Evolutionary conservation across 2,113 vertebrate genomes (phyloP), one percentile per base, ranked within the genome.

Genomic region (Terrapene triunguis): DNA sequence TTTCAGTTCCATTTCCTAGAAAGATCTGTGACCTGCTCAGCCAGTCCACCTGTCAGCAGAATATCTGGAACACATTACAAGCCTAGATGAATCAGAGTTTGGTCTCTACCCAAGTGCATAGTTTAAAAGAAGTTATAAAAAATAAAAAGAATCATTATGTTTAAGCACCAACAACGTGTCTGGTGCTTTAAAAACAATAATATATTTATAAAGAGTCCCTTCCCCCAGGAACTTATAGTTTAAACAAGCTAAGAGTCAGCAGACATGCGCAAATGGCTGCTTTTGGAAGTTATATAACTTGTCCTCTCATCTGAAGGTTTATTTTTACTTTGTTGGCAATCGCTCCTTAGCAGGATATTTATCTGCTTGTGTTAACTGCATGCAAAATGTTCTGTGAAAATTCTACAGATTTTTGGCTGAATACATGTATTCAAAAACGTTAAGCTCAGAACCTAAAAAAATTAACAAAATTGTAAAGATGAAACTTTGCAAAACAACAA

Each of bases 31-130:
- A 53, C 55, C 44, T 2, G 24, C 27, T 35, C 14, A 48, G 47
- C 21, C n/a, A 10, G 8, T 80, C 82, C 53, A 11, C 1, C 25
- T 27, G 22, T 42, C 69, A 72, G 21, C 38, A 72, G n/a, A 38
- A 10, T 72, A 72, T 38, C 69, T 72, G n/a, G 21, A 29, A 27
- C 16, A 42, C 25, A 38, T 59, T 59, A 83, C 29, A 38, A 24
- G 22, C 13, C n/a, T 14, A 16, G 8, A 72, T 8, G 38, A 80
- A 72, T 38, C 35, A 10, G 22, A 62, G 9, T 11, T 1, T 80
- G 51, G 25, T 16, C 42, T 38, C 35, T 48, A 19, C 16, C 5
- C 24, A 59, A 85, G 35, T 47, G 0, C 0, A n/a, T 0, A 78
- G 59, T 59, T 86, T 81, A 53, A 42, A 42, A 85, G 53, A 74